Base-by-base conservation (phyloP, 2,888 invertebrate species). In the Drosophila koepferae region DNA sequence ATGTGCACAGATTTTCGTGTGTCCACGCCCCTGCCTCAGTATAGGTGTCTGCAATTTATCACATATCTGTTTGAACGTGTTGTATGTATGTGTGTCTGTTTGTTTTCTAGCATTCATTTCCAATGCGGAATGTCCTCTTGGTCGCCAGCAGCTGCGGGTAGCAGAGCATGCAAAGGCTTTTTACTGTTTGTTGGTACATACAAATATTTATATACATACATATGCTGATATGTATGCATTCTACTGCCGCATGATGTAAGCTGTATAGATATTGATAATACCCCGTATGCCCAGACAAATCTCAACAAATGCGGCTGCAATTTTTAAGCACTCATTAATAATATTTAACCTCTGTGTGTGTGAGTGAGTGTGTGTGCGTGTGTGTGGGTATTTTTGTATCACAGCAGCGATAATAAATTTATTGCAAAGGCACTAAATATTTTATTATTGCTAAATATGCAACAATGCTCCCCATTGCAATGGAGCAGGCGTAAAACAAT, bases 391-490 rank as follows among this genome's bases (percentile, higher is more conserved):
- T 20, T 54, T 63, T 44, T 64, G 49, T 59, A 43, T 48, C 54
- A 40, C 64, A 55, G 59, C 63, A 69, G 59, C 66, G 79, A 89
- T 89, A 82, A 87, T 86, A 86, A 86, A 86, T 86, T 86, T 87
- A 86, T 87, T 80, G 83, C 87, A 72, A 68, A 87, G 75, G 66
- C 78, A 89, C 89, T 87, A 86, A 86, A 86, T 86, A 86, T 86
- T 89, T 87, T 87, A 86, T 86, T 85, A 82, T 85, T 82, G 86
- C 88, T 87, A 86, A 89, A 88, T 86, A 89, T 87, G 89, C 87
- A 84, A 89, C 89, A 89, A 79, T 87, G 81, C 82, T 48, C 31
- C 60, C 36, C 60, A 62, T 49, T 60, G 65, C 60, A 62, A 46
- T 60, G 65, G 69, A 66, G 66, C 67, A 63, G 76, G 81, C 74